Conservation (phyloP, 2,888 invertebrate genomes). For the Agriopis leucophaearia region DNA sequence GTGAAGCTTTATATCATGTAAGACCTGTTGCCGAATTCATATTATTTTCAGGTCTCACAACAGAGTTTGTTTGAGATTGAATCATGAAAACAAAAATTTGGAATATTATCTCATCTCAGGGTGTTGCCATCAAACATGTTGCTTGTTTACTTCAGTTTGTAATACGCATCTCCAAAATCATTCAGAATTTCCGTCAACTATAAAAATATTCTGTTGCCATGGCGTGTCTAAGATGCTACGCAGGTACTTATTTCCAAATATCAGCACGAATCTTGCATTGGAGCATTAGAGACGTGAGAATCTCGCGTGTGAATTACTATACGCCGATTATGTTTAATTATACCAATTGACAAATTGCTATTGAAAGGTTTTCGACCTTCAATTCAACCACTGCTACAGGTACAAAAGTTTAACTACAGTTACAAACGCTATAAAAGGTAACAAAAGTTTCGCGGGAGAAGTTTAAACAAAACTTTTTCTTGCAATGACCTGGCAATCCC, state of each 20-base stretch:
- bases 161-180: neutral
- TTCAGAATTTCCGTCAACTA: neutral
- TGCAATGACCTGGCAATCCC: neutral
- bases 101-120: neutral
- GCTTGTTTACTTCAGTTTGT: neutral
- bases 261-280: conserved; percentile 40
- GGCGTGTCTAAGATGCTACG: conserved; percentile 20
- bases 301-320: conserved; percentile 57
- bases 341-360: conserved; percentile 65
- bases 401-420: conserved; percentile 36
- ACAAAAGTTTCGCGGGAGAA: conserved; percentile 31
- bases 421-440: conserved; percentile 1
- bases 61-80: neutral
- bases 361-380: conserved; percentile 70
- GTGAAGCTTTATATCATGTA: conserved; percentile 10
- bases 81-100: conserved; percentile 1
- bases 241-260: conserved; percentile 43
- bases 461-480: conserved; percentile 46
- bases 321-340: conserved; percentile 64
- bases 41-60: neutral
- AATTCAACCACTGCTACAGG: conserved; percentile 46
- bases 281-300: conserved; percentile 55
- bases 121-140: neutral
- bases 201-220: conserved; percentile 10
- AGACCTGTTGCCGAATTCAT: neutral